Evolutionary conservation across 2,113 vertebrate species (phyloP), one percentile per base, ranked within the genome.

Genomic region (Chlamydotis undulata): DNA sequence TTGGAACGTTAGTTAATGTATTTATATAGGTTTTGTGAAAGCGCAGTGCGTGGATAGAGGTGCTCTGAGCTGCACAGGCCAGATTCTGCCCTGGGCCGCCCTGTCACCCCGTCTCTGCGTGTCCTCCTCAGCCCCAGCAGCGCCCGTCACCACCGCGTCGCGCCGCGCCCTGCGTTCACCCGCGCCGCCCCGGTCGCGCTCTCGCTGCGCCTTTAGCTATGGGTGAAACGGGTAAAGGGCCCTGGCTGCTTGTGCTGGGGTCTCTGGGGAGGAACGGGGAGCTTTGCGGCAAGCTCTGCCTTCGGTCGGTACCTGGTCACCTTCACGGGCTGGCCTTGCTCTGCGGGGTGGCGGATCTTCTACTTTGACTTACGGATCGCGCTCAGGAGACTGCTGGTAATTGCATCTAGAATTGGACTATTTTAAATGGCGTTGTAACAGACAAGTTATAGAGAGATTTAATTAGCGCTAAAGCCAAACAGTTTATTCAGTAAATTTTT

Each of bases 211-310:
- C 41, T 19, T 22, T 18, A 19, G 75, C 21, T 12, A 2, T 2
- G 35, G 75, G 61, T 24, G 35, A 19, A 23, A 3, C 3, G 26
- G 63, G 50, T 12, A 5, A 28, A 25, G 53, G 53, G 8, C 41
- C 9, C 26, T 1, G 8, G 15, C 12, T 53, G 64, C 3, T 31
- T 19, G 33, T 25, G 55, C 59, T 4, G 22, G 26, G 7, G 26
- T 7, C 45, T n/a, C 9, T 12, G 41, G 45, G 35, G 33, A 28
- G 33, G 39, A 61, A 29, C 29, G 41, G 31, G 56, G 31, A 29
- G 31, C 35, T n/a, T 4, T 2, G 70, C 23, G 6, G 61, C 3
- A 1, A 19, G 53, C 15, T 3, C 2, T 13, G 3, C 3, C 53
- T 29, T 7, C 9, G 28, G 15, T 15, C 5, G 1, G 19, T 13